phyloP scores from a whole-genome alignment of 2,888 invertebrate species.

The Pogonocherus hispidulus region DNA sequence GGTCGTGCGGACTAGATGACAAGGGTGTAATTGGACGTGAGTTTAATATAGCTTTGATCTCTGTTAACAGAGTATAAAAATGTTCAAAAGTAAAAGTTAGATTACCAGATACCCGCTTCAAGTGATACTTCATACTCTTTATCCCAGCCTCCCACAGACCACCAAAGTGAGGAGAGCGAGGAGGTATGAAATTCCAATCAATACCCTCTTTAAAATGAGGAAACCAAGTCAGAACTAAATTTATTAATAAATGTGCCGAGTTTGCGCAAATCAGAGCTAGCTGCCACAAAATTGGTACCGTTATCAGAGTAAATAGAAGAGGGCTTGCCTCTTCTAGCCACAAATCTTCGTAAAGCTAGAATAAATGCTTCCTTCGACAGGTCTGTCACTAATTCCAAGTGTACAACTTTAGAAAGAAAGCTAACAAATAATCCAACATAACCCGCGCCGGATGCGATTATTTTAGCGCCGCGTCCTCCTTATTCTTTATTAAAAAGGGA shows the following conservation, averaged over 20 bases:
- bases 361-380: conserved; percentile 6
- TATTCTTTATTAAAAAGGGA: too few relatives aligned
- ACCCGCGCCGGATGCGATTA: too few relatives aligned
- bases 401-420: neutral
- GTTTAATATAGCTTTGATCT: neutral
- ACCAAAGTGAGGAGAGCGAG: conserved; percentile 34
- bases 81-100: neutral
- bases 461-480: too few relatives aligned
- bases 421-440: too few relatives aligned
- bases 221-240: neutral
- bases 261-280: neutral
- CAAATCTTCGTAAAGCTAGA: neutral
- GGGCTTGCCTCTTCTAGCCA: neutral
- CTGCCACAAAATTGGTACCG: conserved; percentile 3
- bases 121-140: conserved; percentile 9
- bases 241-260: neutral
- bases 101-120: neutral
- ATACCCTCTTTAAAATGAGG: conserved; percentile 16
- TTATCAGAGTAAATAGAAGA: neutral
- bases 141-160: conserved; percentile 33
- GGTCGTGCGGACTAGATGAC: conserved; percentile 1
- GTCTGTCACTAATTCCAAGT: conserved; percentile 8
- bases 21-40: conserved; percentile 9
- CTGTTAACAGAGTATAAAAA: neutral
- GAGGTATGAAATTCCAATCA: conserved; percentile 37